These are phyloP conservation scores for Paedocypris sp. DNA, from an alignment of 2,113 vertebrate genomes.

Conservation along the genomic window DNA sequence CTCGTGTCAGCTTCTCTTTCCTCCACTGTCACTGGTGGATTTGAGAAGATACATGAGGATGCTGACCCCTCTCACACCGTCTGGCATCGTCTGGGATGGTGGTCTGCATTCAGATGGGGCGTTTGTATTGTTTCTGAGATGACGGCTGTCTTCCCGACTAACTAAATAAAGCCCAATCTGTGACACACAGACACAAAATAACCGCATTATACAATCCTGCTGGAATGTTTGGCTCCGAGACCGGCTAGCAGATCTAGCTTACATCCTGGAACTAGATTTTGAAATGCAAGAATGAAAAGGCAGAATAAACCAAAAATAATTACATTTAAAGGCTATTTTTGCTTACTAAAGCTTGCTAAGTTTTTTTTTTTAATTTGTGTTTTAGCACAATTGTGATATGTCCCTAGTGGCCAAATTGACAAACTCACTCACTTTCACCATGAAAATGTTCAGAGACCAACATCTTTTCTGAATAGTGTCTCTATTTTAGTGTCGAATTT, in stretches of 20 bases:
- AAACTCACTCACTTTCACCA: too few relatives aligned
- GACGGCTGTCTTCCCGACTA: not conserved
- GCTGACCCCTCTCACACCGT: not conserved
- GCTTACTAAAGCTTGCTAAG: too few relatives aligned
- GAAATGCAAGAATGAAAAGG: too few relatives aligned
- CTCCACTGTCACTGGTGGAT: not conserved
- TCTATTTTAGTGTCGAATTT: too few relatives aligned
- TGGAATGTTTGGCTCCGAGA: not conserved
- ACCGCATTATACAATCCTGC: not conserved
- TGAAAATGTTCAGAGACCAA: too few relatives aligned
- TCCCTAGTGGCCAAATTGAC: too few relatives aligned
- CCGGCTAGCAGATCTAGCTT: not conserved
- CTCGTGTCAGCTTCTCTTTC: slow-evolving; percentile 5
- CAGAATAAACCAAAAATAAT: too few relatives aligned
- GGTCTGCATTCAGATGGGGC: not conserved
- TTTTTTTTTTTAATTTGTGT: too few relatives aligned
- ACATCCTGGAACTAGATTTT: too few relatives aligned
- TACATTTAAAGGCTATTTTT: too few relatives aligned
- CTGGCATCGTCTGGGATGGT: not conserved
- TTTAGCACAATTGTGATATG: too few relatives aligned
- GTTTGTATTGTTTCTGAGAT: slow-evolving; percentile 1
- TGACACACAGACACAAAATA: not conserved
- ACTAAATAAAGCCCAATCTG: not conserved
- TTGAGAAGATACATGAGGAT: not conserved
- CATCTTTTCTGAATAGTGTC: too few relatives aligned